These are phyloP conservation scores for Sebastes minor DNA, from an alignment of 2,797 vertebrate species.

Conservation along the genomic window DNA sequence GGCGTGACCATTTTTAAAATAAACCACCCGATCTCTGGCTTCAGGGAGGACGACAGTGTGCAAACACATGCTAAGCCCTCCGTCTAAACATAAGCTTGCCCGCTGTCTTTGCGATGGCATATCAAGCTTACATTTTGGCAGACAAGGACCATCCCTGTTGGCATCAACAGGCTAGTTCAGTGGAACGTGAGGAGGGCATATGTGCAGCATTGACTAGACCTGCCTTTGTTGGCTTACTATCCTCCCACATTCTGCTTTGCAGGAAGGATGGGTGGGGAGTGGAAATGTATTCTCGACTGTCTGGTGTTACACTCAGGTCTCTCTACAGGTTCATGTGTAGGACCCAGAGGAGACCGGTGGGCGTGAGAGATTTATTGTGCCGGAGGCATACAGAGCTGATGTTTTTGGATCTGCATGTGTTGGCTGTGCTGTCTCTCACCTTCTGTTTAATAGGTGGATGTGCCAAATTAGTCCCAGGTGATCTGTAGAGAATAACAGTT, in stretches of 20 bases:
- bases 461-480: constrained; percentile 9
- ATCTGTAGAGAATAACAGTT: constrained; percentile 3
- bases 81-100: constrained; percentile 48
- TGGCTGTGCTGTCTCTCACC: constrained; percentile 37
- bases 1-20: not conserved
- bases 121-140: constrained; percentile 55
- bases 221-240: constrained; percentile 27
- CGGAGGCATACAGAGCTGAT: constrained; percentile 14
- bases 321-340: constrained; percentile 35
- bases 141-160: constrained; percentile 23
- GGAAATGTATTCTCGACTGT: constrained; percentile 42
- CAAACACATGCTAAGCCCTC: constrained; percentile 24
- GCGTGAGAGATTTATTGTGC: constrained; percentile 38
- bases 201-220: constrained; percentile 40
- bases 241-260: constrained; percentile 40
- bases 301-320: constrained; percentile 33
- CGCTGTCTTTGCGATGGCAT: constrained; percentile 23
- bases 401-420: constrained; percentile 24
- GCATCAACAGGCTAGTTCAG: constrained; percentile 41
- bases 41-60: not conserved
- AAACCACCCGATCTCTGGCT: not conserved
- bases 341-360: constrained; percentile 43
- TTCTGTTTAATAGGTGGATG: constrained; percentile 31
- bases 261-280: constrained; percentile 21
- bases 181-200: constrained; percentile 48